Evolutionary conservation across 2,888 invertebrate genomes (phyloP), one percentile per base, ranked within the genome.

Genomic region (Dioctria linearis): DNA sequence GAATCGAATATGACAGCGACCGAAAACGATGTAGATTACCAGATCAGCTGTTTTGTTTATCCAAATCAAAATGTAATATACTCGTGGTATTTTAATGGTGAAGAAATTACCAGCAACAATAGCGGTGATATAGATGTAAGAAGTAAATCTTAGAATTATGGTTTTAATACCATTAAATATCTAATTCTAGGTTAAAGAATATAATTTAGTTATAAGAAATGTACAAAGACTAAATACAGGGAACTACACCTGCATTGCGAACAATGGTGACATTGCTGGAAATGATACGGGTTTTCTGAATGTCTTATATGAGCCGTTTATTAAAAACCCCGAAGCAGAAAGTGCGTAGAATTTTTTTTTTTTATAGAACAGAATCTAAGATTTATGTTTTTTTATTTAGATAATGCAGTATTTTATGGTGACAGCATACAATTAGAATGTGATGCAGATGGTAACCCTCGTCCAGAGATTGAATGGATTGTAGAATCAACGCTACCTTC

Each of bases 31-130:
- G 78, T 80, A 2, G 80, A 84, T 46, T 79, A 78, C 66, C 78
- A 82, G 73, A 80, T 83, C 3, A 81, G 76, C 37, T 84, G 84
- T 75, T 80, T 67, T 66, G 75, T 80, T 40, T 59, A 63, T n/a
- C 80, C 80, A 54, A 13, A 43, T 13, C 67, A 79, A 61, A 75
- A 75, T 3, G 80, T 73, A 2, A 6, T n/a, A 8, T 75, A 42
- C 61, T 59, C 42, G 4, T 75, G 43, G 61, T 25, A 42, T 42
- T 83, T 83, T 46, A 83, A 83, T 71, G 73, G 65, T 13, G 8
- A 81, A 57, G 40, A 63, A 40, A 81, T 83, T 51, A 54, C 61
- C 9, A n/a, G 65, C 8, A 51, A 73, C 13, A 61, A 59, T 9
- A 51, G 66, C 13, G 46, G 61, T 9, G 42, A 43, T 6, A 39